These are phyloP conservation scores for Drosophila histrio DNA, from an alignment of 2,888 invertebrate species.

Conservation along the genomic window DNA sequence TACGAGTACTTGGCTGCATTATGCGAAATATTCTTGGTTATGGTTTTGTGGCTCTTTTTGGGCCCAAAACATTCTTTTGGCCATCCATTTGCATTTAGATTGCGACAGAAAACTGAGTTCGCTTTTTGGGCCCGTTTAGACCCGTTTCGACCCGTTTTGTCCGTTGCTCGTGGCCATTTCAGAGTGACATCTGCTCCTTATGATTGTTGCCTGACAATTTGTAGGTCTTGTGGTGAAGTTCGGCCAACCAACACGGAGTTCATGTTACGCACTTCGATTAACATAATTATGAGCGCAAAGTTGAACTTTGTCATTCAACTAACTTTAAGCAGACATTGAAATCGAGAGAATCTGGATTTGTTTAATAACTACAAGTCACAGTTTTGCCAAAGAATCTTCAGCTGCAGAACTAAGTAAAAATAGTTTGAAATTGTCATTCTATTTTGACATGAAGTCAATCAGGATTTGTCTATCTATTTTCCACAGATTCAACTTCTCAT, in stretches of 20 bases:
- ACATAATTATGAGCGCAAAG: constrained; percentile 68
- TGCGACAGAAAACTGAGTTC: constrained; percentile 48
- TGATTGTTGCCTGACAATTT: constrained; percentile 64
- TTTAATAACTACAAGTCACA: background rate
- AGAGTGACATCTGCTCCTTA: constrained; percentile 68
- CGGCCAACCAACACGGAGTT: constrained; percentile 29
- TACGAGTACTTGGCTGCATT: constrained; percentile 43
- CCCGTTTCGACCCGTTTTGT: background rate
- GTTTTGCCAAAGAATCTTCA: background rate
- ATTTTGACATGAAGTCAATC: background rate
- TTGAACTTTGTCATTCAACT: constrained; percentile 31
- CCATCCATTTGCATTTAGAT: constrained; percentile 76
- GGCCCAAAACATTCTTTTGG: constrained; percentile 42
- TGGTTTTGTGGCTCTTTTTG: constrained; percentile 69
- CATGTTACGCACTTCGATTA: constrained; percentile 61
- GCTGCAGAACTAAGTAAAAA: background rate
- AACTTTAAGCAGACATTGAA: background rate
- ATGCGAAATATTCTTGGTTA: constrained; percentile 73
- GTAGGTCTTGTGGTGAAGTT: constrained; percentile 47
- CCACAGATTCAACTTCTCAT: too few relatives aligned
- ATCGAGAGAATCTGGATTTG: background rate
- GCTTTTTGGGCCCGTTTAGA: background rate
- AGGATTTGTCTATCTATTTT: background rate
- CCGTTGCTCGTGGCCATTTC: constrained; percentile 5
- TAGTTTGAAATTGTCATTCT: background rate